These are phyloP conservation scores for Halesus radiatus DNA, from an alignment of 1,140 invertebrate genomes.

Conservation along the genomic window DNA sequence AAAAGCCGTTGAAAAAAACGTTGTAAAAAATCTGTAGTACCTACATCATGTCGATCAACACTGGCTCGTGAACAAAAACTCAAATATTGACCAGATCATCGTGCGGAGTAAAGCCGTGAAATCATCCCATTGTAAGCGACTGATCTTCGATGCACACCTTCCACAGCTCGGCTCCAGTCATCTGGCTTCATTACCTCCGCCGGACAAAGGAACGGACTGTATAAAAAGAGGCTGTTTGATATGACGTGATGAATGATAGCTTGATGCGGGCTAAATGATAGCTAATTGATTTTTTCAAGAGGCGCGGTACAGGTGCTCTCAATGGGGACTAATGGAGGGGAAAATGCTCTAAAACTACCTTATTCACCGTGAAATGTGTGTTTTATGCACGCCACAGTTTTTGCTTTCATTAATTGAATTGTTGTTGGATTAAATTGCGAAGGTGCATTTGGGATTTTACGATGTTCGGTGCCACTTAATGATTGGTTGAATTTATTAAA, in stretches of 20 bases:
- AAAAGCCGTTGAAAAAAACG: background rate
- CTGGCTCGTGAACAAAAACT: slow-evolving; percentile 51
- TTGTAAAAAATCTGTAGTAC: slow-evolving; percentile 28
- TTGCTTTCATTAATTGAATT: background rate
- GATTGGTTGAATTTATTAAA: no score
- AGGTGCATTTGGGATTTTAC: no score
- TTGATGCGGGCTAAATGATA: slow-evolving; percentile 55
- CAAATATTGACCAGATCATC: slow-evolving; percentile 57
- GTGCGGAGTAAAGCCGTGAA: slow-evolving; percentile 44
- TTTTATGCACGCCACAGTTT: background rate
- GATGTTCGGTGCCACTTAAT: no score
- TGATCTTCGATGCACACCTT: slow-evolving; percentile 34
- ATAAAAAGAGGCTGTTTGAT: slow-evolving; percentile 53
- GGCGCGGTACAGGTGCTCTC: slow-evolving; percentile 27
- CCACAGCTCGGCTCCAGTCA: slow-evolving; percentile 22
- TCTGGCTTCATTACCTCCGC: slow-evolving; percentile 13
- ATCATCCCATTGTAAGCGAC: slow-evolving; percentile 50
- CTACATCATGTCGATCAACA: slow-evolving; percentile 46
- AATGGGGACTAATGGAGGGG: background rate
- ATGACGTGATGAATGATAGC: slow-evolving; percentile 58
- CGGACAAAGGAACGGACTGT: slow-evolving; percentile 35
- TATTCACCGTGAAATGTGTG: slow-evolving; percentile 23
- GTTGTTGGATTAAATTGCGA: no score
- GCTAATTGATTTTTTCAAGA: slow-evolving; percentile 57
- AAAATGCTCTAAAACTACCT: background rate